Evolutionary conservation across 2,888 invertebrate species (phyloP), one percentile per base, ranked within the genome.

Genomic region (Spialia ferax): DNA sequence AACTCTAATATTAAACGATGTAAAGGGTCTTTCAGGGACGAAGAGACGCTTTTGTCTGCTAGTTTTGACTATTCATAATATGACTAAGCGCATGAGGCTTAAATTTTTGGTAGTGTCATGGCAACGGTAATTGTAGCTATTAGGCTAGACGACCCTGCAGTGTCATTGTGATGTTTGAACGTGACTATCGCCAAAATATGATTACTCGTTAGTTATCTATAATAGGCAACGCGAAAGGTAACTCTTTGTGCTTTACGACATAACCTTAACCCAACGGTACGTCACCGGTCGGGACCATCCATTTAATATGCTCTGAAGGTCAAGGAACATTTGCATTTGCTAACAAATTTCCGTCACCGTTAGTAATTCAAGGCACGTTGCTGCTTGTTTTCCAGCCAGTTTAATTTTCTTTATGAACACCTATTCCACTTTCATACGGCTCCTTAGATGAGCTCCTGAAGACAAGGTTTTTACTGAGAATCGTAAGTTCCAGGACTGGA

Each of bases 271-370:
- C 18, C 32, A 32, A 10, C 42, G 57, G 22, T 23, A 23, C 48
- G 57, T 15, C 13, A 7, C 18, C 18, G 18, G 48, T 15, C 13
- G 5, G 45, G 45, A 45, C 18, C 45, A 8, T 18, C 18, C 6
- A 50, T 55, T 48, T 50, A 57, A 64, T 64, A 57, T 57, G 57
- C 57, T 35, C 13, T 50, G 57, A 64, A 64, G 57, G 64, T 64
- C 50, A 64, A 57, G 64, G 50, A 64, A 35, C 57, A 64, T 56
- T 45, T 45, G 20, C 45, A 18, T 57, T 22, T n/a, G 42, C 48
- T 35, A 57, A 57, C 35, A 64, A 42, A 64, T 56, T 64, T 64
- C 56, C 42, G 42, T 42, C 42, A 42, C 29, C 48, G 10, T 29
- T 55, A 48, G 56, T 29, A 29, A 45, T 48, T 18, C 29, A 48